Evolutionary conservation across 2,888 invertebrate genomes (phyloP), one percentile per base, ranked within the genome.

Genomic region (Pristionchus exspectatus): DNA sequence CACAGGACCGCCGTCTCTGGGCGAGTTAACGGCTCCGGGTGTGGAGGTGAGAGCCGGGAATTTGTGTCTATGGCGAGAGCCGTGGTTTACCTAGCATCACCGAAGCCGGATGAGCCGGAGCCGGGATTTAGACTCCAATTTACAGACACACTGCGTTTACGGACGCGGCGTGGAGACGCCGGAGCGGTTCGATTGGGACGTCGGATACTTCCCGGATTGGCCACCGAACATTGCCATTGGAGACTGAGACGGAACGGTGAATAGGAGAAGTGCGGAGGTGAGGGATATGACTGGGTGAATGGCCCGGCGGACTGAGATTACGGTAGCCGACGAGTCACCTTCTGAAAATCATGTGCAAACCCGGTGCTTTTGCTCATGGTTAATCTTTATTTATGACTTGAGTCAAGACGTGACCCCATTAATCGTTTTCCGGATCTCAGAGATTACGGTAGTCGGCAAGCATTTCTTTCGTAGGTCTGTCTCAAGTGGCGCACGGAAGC

Each of bases 241-340:
- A 7, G 97, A 98, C 95, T 99, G 99, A 0, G 99, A 99, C 96
- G 99, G 99, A 24, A 99, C 99, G 0, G 99, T 99, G 54, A 92
- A 91, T 63, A 91, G 90, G 90, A 91, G 89, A 66, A 91, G 90
- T 24, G 92, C 92, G 10, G 90, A 88, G 27, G 90, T 90, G 0
- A 90, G 81, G 0, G 14, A 21, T 16, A 24, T 81, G 81, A 81
- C 50, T 50, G n/a, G n/a, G n/a, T n/a, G n/a, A n/a, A n/a, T n/a
- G n/a, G n/a, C 50, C n/a, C 27, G 50, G 7, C 1, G 30, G 9
- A 24, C 16, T 63, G 24, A 4, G 69, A 72, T 18, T 24, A 72
- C 72, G 72, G 72, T 72, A 27, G 72, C 9, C 33, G 27, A 38
- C n/a, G n/a, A n/a, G n/a, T n/a, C n/a, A n/a, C n/a, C n/a, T n/a